Conservation (phyloP, 2,797 vertebrate species). For the Enteromius thamalakanensis region DNA sequence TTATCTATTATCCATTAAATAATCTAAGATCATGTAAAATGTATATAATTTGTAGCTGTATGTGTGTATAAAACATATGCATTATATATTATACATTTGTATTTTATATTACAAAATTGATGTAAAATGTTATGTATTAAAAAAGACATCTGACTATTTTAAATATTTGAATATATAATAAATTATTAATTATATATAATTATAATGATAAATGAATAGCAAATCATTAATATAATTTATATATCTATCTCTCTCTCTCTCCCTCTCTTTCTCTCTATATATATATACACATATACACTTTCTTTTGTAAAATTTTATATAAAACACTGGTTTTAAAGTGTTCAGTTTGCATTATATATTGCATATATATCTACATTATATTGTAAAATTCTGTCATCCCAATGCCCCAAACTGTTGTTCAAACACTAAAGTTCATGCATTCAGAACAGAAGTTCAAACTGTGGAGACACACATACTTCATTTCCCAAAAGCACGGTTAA, state of each 20-base stretch:
- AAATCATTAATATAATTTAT: not conserved
- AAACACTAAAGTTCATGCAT: not conserved
- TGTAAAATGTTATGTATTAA: not conserved
- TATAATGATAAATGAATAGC: not conserved
- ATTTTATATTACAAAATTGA: not conserved
- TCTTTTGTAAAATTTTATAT: too few species aligned
- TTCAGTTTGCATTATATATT: not conserved
- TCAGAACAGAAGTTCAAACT: not conserved
- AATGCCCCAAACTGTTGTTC: not conserved
- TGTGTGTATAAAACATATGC: too few species aligned
- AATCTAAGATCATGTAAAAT: too few species aligned
- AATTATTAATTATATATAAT: not conserved
- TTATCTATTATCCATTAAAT: too few species aligned
- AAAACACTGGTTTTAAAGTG: not conserved
- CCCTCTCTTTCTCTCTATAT: too few species aligned
- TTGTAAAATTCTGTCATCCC: not conserved
- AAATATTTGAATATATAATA: not conserved
- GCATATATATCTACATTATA: not conserved
- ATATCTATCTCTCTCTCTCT: too few species aligned
- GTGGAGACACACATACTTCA: constrained; percentile 13
- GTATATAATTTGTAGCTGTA: too few species aligned
- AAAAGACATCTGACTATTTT: not conserved
- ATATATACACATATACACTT: too few species aligned
- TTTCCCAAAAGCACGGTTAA: constrained; percentile 8
- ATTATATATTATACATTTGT: too few species aligned